These are phyloP conservation scores for Lamellibrachia satsuma DNA, from an alignment of 2,888 invertebrate genomes.

Conservation along the genomic window DNA sequence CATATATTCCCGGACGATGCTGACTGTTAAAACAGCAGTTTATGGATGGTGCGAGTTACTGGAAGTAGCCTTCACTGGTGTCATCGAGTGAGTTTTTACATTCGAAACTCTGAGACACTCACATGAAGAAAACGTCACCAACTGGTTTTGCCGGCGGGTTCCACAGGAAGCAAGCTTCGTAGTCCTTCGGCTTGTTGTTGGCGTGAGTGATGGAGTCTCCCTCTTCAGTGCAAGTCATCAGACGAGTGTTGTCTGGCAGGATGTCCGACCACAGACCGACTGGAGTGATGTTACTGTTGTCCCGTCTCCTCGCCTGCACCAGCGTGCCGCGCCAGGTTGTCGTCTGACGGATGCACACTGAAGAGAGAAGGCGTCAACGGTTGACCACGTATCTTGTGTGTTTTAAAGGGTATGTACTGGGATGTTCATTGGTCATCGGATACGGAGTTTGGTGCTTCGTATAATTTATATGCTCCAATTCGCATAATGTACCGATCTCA, in stretches of 20 bases:
- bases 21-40: no score
- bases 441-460: no score
- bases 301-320: not conserved
- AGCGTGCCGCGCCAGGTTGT: not conserved
- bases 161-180: not conserved
- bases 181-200: not conserved
- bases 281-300: not conserved
- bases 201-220: not conserved
- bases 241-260: not conserved
- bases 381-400: no score
- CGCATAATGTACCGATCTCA: no score
- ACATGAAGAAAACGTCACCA: slow-evolving; percentile 6
- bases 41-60: not conserved
- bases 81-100: not conserved
- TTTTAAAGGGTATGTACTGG: no score
- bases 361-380: not conserved
- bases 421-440: no score
- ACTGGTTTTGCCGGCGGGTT: not conserved
- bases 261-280: not conserved
- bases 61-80: no score
- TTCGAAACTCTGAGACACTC: not conserved
- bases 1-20: no score
- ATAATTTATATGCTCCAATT: no score
- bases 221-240: not conserved
- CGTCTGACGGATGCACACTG: not conserved